Conservation (phyloP, 2,888 invertebrate genomes). For the Ferrisia virgata region DNA sequence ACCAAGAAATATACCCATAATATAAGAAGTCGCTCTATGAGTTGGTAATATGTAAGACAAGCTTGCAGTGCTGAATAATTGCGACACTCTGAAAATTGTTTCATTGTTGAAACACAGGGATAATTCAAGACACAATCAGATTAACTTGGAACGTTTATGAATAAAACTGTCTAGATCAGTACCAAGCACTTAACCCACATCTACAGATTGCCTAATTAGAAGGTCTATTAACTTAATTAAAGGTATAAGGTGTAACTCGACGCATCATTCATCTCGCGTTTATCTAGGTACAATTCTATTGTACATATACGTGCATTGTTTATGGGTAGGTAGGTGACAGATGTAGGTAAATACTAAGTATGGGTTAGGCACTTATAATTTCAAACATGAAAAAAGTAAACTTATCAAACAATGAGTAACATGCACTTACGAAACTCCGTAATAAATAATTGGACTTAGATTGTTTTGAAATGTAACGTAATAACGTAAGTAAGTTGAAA, state of each 20-base stretch:
- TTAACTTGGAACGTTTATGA: neutral
- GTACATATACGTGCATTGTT: too few species aligned
- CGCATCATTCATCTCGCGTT: neutral
- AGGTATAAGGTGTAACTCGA: neutral
- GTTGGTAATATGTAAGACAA: slow-evolving; percentile 58
- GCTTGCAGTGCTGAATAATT: slow-evolving; percentile 49
- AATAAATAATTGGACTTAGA: slow-evolving; percentile 60
- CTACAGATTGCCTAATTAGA: neutral
- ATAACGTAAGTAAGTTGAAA: slow-evolving; percentile 57
- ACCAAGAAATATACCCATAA: slow-evolving; percentile 59
- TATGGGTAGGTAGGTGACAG: too few species aligned
- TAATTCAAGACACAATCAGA: neutral
- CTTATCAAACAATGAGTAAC: neutral
- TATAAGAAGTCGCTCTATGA: slow-evolving; percentile 60
- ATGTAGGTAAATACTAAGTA: neutral
- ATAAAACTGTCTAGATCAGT: neutral
- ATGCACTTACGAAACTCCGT: slow-evolving; percentile 59
- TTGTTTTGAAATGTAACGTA: slow-evolving; percentile 57
- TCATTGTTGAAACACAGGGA: neutral
- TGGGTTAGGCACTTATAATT: neutral
- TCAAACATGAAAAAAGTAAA: neutral
- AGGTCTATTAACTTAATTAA: neutral
- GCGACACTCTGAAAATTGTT: slow-evolving; percentile 45
- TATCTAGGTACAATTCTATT: too few species aligned
- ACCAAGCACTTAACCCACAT: neutral